phyloP scores from a whole-genome alignment of 2,797 vertebrate genomes.

The Centroberyx gerrardi region DNA sequence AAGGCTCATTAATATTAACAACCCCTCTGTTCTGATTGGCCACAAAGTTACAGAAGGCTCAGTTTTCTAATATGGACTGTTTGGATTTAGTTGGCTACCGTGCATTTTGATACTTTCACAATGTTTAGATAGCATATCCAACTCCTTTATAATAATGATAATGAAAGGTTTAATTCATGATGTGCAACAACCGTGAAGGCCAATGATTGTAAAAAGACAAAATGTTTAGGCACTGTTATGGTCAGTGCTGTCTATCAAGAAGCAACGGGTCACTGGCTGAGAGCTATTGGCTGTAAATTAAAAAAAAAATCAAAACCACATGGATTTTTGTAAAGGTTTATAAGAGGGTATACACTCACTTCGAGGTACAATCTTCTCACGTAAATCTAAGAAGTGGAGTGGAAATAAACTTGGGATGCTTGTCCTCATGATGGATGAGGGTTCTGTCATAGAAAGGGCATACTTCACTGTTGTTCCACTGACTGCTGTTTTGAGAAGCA shows the following conservation, averaged over 20 bases:
- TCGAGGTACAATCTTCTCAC: constrained; percentile 69
- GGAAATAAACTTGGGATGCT: constrained; percentile 80
- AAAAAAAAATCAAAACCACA: constrained; percentile 6
- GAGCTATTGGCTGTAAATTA: constrained; percentile 22
- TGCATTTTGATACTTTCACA: too few relatives aligned
- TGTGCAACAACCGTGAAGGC: background rate
- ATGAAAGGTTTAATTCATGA: background rate
- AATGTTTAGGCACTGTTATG: background rate
- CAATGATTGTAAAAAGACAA: background rate
- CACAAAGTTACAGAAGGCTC: too few relatives aligned
- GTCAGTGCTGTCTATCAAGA: constrained; percentile 15
- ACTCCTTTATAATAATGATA: background rate
- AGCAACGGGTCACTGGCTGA: constrained; percentile 30
- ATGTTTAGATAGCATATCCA: too few relatives aligned
- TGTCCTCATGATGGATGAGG: constrained; percentile 82
- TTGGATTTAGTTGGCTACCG: too few relatives aligned
- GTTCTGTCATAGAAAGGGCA: constrained; percentile 79
- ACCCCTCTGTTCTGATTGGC: too few relatives aligned
- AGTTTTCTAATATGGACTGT: too few relatives aligned
- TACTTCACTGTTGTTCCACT: constrained; percentile 74
- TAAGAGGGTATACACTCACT: constrained; percentile 35
- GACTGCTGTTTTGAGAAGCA: constrained; percentile 78
- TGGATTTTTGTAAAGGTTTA: constrained; percentile 38
- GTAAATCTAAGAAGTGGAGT: constrained; percentile 70
- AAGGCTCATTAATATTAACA: too few relatives aligned